phyloP scores from a whole-genome alignment of 2,888 invertebrate species.

The Lochmaea crataegi region DNA sequence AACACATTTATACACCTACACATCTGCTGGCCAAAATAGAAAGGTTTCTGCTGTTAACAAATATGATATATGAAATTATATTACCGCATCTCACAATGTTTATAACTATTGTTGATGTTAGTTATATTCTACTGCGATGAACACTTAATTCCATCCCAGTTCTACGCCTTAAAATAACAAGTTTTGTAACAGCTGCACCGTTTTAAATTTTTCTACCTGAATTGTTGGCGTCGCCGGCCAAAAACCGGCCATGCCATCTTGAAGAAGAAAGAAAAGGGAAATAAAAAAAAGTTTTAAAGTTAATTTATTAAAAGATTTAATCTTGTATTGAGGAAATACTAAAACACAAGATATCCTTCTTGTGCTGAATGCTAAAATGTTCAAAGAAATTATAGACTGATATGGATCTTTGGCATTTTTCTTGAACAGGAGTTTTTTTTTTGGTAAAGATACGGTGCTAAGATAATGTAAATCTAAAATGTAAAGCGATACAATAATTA shows the following conservation, averaged over 20 bases:
- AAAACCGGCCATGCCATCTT: slow-evolving; percentile 20
- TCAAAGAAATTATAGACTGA: slow-evolving; percentile 20
- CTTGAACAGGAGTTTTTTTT: slow-evolving; percentile 11
- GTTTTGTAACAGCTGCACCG: slow-evolving; percentile 30
- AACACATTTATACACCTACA: too few relatives aligned
- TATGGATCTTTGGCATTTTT: slow-evolving; percentile 29
- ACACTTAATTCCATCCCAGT: not conserved
- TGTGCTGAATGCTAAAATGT: slow-evolving; percentile 19
- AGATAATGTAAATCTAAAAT: not conserved
- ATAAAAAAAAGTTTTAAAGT: slow-evolving; percentile 38
- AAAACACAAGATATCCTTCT: slow-evolving; percentile 26
- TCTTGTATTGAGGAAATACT: slow-evolving; percentile 40
- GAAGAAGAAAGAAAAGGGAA: slow-evolving; percentile 29
- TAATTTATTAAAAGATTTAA: slow-evolving; percentile 44
- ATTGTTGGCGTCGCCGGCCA: not conserved
- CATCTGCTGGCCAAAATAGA: too few relatives aligned
- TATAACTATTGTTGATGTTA: not conserved
- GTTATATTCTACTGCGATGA: not conserved
- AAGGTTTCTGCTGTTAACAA: too few relatives aligned
- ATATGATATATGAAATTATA: too few relatives aligned
- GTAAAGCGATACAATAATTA: not conserved
- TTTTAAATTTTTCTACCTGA: slow-evolving; percentile 32
- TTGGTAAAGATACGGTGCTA: not conserved
- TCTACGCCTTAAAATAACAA: slow-evolving; percentile 21
- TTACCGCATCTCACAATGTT: not conserved